phyloP scores from a whole-genome alignment of 2,888 invertebrate species.

The Perithous albicinctus region DNA sequence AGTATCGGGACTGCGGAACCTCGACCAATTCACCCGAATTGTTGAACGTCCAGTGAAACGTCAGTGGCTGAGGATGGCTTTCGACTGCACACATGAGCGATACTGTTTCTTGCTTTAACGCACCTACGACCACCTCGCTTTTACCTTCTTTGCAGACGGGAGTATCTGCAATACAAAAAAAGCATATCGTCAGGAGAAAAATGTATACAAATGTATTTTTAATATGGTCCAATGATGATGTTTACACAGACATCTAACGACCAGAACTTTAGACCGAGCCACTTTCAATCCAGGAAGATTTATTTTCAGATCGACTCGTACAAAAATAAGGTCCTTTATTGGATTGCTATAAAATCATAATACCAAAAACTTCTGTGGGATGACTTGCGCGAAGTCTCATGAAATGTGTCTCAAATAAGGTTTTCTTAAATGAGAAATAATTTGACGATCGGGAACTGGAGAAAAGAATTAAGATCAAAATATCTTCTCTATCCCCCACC shows the following conservation, averaged over 20 bases:
- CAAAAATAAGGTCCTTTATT: background rate
- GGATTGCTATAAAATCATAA: background rate
- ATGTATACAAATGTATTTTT: background rate
- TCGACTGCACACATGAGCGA: constrained; percentile 94
- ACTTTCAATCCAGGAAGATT: background rate
- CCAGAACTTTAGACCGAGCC: background rate
- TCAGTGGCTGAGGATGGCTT: constrained; percentile 93
- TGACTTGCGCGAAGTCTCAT: background rate
- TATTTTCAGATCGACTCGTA: background rate
- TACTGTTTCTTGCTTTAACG: constrained; percentile 95
- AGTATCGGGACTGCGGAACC: constrained; percentile 88
- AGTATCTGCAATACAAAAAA: constrained; percentile 73
- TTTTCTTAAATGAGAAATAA: background rate
- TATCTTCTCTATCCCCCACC: too few species aligned
- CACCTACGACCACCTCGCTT: constrained; percentile 92
- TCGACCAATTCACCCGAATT: constrained; percentile 95
- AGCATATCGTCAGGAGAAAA: constrained; percentile 11
- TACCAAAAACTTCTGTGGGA: background rate
- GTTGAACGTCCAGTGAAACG: constrained; percentile 97
- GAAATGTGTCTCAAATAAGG: background rate
- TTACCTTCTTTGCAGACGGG: constrained; percentile 86
- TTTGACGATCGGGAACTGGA: background rate
- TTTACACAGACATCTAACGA: background rate
- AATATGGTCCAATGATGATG: background rate
- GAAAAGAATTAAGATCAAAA: constrained; percentile 11